phyloP scores from a whole-genome alignment of 1,140 invertebrate genomes.

The Penaeus vannamei region DNA sequence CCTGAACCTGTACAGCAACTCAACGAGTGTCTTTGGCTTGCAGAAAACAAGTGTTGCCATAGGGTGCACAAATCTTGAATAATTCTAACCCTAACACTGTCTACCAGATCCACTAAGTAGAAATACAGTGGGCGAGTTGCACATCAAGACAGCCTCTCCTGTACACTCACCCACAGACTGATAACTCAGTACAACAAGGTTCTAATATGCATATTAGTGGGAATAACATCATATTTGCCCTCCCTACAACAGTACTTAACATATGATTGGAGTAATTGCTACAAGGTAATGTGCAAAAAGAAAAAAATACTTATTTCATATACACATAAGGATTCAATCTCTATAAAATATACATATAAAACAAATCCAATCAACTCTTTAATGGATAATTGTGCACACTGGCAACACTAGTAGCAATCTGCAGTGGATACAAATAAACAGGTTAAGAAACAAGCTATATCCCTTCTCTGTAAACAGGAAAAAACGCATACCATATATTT shows the following conservation, averaged over 20 bases:
- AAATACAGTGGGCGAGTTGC: not conserved
- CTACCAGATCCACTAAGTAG: conserved; percentile 47
- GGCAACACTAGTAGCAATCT: conserved; percentile 62
- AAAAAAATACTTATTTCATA: not conserved
- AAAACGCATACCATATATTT: conserved; percentile 54
- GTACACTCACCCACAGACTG: too few relatives aligned
- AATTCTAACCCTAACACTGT: conserved; percentile 38
- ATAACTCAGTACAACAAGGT: too few relatives aligned
- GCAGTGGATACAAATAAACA: conserved; percentile 56
- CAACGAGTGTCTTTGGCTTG: conserved; percentile 65
- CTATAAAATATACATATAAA: not conserved
- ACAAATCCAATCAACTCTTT: conserved; percentile 3
- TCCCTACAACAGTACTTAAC: conserved; percentile 37
- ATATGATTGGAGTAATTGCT: conserved; percentile 13
- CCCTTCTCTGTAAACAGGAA: conserved; percentile 51
- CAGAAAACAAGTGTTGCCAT: conserved; percentile 66
- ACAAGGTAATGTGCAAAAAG: conserved; percentile 24
- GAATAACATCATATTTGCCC: not conserved
- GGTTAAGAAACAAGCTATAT: conserved; percentile 56
- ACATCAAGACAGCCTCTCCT: conserved; percentile 16
- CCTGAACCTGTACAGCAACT: conserved; percentile 66
- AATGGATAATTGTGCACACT: conserved; percentile 54
- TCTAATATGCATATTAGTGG: too few relatives aligned
- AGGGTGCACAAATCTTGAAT: conserved; percentile 50
- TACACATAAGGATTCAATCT: not conserved